Conservation (phyloP, 2,797 vertebrate species). For the Semotilus atromaculatus region DNA sequence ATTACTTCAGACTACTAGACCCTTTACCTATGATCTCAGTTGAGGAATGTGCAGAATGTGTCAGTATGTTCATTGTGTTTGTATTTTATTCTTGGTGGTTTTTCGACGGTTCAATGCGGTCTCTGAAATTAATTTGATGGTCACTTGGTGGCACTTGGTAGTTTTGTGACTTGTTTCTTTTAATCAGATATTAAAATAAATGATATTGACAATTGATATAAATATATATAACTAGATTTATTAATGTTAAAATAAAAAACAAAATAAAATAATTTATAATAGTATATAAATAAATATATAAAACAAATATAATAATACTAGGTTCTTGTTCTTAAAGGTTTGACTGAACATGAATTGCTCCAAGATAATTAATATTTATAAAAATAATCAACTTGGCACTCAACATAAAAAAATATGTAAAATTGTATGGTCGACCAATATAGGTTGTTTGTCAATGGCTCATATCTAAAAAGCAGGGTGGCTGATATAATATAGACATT, state of each 20-base stretch:
- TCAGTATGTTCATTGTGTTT: not conserved
- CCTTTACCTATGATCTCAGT: not conserved
- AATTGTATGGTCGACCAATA: not conserved
- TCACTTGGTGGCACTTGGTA: not conserved
- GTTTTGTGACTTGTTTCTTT: not conserved
- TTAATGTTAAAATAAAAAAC: no score
- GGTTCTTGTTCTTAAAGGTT: not conserved
- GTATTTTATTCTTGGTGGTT: not conserved
- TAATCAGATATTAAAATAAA: not conserved
- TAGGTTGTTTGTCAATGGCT: not conserved
- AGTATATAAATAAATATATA: no score
- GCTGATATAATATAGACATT: not conserved
- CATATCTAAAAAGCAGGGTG: not conserved
- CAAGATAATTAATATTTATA: not conserved
- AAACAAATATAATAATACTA: not conserved
- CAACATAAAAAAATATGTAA: not conserved
- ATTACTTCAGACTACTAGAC: not conserved
- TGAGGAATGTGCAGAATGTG: conserved; percentile 13
- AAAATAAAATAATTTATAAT: not conserved
- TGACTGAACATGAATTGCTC: not conserved
- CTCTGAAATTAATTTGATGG: not conserved
- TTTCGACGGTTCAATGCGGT: not conserved
- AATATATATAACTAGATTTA: not conserved
- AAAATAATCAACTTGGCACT: not conserved
- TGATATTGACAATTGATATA: not conserved